Percentiles rank a stretch among this genome's conserved stretches.
Conservation (phyloP, 2,888 invertebrate species). For the Ceratothoa steindachneri region DNA sequence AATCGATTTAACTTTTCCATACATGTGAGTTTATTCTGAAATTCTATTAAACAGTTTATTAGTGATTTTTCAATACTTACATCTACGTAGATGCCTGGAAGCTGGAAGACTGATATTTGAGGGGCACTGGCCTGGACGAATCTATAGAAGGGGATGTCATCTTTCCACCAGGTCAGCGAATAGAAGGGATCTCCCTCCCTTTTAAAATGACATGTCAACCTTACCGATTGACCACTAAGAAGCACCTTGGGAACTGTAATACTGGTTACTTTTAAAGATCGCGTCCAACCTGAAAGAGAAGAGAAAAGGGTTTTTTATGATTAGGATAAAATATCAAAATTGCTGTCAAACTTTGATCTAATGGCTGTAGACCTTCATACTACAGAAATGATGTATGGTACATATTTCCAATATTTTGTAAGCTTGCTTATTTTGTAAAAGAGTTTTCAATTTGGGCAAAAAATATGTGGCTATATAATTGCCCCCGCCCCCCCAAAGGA, state of each 20-base stretch:
- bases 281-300: not conserved
- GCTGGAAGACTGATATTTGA: conserved; percentile 15
- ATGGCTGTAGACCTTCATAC: too few relatives aligned
- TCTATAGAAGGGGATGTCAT: conserved; percentile 32
- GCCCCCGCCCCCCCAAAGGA: too few relatives aligned
- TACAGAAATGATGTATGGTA: too few relatives aligned
- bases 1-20: too few relatives aligned
- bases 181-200: conserved; percentile 28
- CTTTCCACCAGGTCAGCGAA: conserved; percentile 39
- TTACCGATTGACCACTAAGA: conserved; percentile 23
- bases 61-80: conserved; percentile 27
- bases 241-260: conserved; percentile 17
- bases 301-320: too few relatives aligned
- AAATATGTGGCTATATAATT: too few relatives aligned
- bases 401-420: too few relatives aligned
- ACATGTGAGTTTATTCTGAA: too few relatives aligned
- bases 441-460: too few relatives aligned
- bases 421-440: too few relatives aligned
- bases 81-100: conserved; percentile 30
- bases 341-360: too few relatives aligned
- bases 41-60: not conserved
- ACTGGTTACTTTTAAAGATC: conserved; percentile 18
- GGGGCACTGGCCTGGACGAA: conserved; percentile 22
- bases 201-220: conserved; percentile 27
- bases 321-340: too few relatives aligned